A percentile compares a stretch with the other conserved stretches of the same genome.
Conservation (phyloP, 23 tunicate species). For the Diplosoma virens region DNA sequence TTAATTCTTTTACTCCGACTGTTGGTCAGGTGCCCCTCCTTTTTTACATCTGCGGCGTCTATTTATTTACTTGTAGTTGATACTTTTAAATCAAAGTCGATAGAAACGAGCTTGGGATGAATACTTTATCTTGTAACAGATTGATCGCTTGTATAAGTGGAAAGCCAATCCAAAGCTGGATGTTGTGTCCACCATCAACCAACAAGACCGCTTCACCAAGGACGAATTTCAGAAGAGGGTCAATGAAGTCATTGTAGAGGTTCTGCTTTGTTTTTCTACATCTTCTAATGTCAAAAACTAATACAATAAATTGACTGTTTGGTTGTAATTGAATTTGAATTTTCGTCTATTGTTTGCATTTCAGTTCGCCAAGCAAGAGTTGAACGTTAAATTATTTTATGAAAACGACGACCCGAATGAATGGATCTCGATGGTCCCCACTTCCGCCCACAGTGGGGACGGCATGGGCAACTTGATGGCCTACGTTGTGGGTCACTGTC, state of each 20-base stretch:
- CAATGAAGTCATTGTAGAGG: slow-evolving; percentile 66
- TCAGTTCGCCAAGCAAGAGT: slow-evolving; percentile 74
- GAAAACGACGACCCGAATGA: slow-evolving; percentile 88
- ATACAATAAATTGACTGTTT: too few species aligned
- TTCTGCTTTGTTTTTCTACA: neutral
- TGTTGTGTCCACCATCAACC: slow-evolving; percentile 38
- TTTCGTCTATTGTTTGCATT: neutral
- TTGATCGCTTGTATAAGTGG: slow-evolving; percentile 94
- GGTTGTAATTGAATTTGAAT: neutral
- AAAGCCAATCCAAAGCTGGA: slow-evolving; percentile 63
- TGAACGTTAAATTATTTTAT: slow-evolving; percentile 81
- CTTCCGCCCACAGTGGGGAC: slow-evolving; percentile 87
- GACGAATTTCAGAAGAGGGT: slow-evolving; percentile 71
- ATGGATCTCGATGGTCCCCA: slow-evolving; percentile 94
- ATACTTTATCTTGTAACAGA: neutral
- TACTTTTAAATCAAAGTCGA: too few species aligned
- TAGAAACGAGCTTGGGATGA: neutral
- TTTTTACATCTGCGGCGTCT: too few species aligned
- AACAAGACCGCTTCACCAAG: slow-evolving; percentile 60
- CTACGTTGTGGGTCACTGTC: slow-evolving; percentile 62
- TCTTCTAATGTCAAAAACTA: too few species aligned
- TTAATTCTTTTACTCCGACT: too few species aligned
- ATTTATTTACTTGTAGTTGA: too few species aligned
- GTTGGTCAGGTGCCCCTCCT: too few species aligned
- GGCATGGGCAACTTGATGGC: slow-evolving; percentile 99